A percentile compares a stretch with the other conserved stretches of the same genome.
phyloP scores from a whole-genome alignment of 2,888 invertebrate species.

The Diarsia rubi region DNA sequence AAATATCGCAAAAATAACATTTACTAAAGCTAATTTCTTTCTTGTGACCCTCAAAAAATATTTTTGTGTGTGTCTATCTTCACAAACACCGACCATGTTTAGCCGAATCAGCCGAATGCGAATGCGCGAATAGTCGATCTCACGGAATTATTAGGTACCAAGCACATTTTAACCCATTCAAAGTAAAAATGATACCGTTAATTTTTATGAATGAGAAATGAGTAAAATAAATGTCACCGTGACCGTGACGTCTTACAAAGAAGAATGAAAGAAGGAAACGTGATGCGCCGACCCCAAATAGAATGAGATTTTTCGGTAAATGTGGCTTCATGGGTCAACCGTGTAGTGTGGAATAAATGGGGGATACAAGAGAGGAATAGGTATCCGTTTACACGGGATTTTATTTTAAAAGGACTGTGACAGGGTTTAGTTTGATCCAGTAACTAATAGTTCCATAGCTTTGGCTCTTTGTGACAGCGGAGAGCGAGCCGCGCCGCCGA shows the following conservation, averaged over 20 bases:
- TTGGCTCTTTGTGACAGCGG: not conserved
- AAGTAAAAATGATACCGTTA: too few relatives aligned
- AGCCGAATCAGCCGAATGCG: too few relatives aligned
- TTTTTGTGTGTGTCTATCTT: not conserved
- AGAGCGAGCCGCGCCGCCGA: not conserved
- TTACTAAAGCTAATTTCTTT: not conserved
- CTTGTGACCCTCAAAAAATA: not conserved
- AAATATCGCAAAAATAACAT: not conserved
- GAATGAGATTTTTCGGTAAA: too few relatives aligned
- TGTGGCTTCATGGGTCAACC: not conserved
- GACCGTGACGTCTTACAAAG: too few relatives aligned
- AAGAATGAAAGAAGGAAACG: too few relatives aligned
- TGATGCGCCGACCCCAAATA: too few relatives aligned
- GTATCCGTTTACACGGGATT: not conserved
- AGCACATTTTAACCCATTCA: not conserved
- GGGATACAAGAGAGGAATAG: not conserved
- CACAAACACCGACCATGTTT: slow-evolving; percentile 1
- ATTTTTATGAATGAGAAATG: too few relatives aligned
- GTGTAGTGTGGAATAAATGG: not conserved
- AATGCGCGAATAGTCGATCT: not conserved
- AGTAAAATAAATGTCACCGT: too few relatives aligned
- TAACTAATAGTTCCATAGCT: slow-evolving; percentile 1
- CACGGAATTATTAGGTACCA: not conserved
- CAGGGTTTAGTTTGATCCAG: not conserved
- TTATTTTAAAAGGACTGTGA: not conserved